Conservation (phyloP, 2,888 invertebrate species). For the Chrysomela aeneicollis region DNA sequence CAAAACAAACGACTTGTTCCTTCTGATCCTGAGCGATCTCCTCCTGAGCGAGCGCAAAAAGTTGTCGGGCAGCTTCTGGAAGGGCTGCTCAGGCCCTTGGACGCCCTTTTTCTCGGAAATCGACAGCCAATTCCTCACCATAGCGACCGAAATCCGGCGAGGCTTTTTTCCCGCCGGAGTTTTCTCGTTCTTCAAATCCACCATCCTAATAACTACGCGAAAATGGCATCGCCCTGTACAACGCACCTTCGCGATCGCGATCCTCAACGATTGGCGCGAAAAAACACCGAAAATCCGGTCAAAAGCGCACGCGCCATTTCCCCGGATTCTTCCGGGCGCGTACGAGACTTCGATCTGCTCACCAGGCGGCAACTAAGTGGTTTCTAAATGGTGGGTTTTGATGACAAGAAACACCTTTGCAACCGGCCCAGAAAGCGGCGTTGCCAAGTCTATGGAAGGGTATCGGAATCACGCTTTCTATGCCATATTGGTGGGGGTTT, state of each 20-base stretch:
- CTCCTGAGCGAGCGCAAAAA: conserved; percentile 76
- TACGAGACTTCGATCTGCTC: too few species aligned
- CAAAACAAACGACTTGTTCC: conserved; percentile 77
- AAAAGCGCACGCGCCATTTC: not conserved
- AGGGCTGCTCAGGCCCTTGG: conserved; percentile 45
- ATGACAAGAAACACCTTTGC: conserved; percentile 8
- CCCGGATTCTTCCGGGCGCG: not conserved
- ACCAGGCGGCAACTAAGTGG: conserved; percentile 13
- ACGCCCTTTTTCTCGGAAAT: conserved; percentile 61
- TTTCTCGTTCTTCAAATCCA: conserved; percentile 57
- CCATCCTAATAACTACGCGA: too few species aligned
- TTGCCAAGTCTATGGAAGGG: conserved; percentile 1
- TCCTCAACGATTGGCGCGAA: too few species aligned
- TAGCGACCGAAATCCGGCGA: conserved; percentile 66
- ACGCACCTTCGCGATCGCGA: too few species aligned
- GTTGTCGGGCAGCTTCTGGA: conserved; percentile 75
- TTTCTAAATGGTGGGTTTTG: conserved; percentile 26
- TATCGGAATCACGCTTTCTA: too few species aligned
- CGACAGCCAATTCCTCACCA: conserved; percentile 79
- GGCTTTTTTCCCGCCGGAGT: conserved; percentile 57
- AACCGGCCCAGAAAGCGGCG: not conserved
- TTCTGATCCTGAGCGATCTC: conserved; percentile 75
- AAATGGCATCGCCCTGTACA: too few species aligned
- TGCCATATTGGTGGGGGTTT: too few species aligned
- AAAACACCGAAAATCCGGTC: too few species aligned